Conservation (phyloP, 2,888 invertebrate species). For the Cheilosia soror region DNA sequence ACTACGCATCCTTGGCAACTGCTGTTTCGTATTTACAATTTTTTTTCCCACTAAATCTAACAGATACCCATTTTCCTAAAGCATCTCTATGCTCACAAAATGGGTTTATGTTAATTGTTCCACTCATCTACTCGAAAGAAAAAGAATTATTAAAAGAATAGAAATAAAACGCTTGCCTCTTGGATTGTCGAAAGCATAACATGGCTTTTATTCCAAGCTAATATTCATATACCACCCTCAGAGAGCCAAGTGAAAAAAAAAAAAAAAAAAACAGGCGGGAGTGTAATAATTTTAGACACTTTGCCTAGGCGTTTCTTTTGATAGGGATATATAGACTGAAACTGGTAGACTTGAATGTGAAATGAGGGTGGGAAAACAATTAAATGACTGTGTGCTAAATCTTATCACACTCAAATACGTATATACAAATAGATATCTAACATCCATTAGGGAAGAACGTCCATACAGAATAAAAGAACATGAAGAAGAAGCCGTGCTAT, state of each 20-base stretch:
- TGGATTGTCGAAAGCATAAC: conserved; percentile 46
- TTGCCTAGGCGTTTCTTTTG: conserved; percentile 58
- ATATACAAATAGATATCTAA: conserved; percentile 53
- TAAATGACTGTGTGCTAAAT: conserved; percentile 69
- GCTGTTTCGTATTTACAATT: conserved; percentile 25
- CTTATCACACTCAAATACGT: conserved; percentile 44
- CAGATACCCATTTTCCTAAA: conserved; percentile 14
- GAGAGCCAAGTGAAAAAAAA: conserved; percentile 9
- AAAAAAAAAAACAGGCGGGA: conserved; percentile 19
- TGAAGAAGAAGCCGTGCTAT: conserved; percentile 33
- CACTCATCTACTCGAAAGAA: conserved; percentile 33
- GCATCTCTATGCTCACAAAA: conserved; percentile 35
- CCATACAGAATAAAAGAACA: conserved; percentile 8
- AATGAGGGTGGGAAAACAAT: conserved; percentile 59
- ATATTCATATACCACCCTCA: conserved; percentile 53
- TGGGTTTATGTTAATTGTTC: conserved; percentile 66
- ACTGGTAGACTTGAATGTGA: conserved; percentile 14
- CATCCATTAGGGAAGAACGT: conserved; percentile 51
- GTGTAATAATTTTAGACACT: conserved; percentile 73
- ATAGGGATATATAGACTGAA: conserved; percentile 51
- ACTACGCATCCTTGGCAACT: conserved; percentile 8
- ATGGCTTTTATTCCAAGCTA: conserved; percentile 53
- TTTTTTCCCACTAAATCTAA: conserved; percentile 8
- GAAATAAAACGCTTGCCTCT: conserved; percentile 53
- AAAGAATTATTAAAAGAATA: conserved; percentile 50